Conservation (phyloP, 2,113 vertebrate genomes). For the Phrynosoma platyrhinos region DNA sequence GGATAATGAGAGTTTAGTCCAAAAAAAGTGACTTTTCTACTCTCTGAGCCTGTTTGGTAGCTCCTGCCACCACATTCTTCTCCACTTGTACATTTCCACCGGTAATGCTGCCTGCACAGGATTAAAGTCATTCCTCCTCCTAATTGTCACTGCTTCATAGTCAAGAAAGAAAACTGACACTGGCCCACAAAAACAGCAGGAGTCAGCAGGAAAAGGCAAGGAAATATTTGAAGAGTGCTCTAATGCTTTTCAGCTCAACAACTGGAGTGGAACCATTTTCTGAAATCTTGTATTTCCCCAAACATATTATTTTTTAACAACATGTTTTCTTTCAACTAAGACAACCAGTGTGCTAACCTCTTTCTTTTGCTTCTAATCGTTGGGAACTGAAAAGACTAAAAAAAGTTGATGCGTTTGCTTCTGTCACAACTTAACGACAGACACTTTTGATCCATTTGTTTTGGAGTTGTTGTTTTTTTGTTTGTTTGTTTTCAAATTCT, state of each 20-base stretch:
- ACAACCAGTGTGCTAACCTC: conserved; percentile 20
- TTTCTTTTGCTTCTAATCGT: conserved; percentile 19
- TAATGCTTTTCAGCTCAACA: conserved; percentile 62
- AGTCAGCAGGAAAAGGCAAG: conserved; percentile 72
- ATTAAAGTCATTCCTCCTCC: conserved; percentile 70
- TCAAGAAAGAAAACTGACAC: conserved; percentile 69
- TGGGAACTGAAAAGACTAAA: background rate
- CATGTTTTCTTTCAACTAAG: conserved; percentile 5
- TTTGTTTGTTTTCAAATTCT: background rate
- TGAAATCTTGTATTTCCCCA: conserved; percentile 53
- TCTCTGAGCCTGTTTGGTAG: background rate
- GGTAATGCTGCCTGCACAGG: background rate
- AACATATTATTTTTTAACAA: conserved; percentile 40
- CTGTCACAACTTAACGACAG: background rate
- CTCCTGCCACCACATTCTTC: background rate
- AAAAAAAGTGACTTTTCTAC: too few relatives aligned
- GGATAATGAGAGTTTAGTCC: too few relatives aligned
- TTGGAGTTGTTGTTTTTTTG: too few relatives aligned
- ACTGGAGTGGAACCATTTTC: conserved; percentile 44
- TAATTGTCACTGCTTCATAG: conserved; percentile 54
- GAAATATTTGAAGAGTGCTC: conserved; percentile 62
- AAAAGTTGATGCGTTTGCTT: background rate
- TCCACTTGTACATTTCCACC: conserved; percentile 1
- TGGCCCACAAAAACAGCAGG: conserved; percentile 71
- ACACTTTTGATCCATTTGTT: background rate